Conservation (phyloP, 2,113 vertebrate genomes). For the Cervus canadensis region DNA sequence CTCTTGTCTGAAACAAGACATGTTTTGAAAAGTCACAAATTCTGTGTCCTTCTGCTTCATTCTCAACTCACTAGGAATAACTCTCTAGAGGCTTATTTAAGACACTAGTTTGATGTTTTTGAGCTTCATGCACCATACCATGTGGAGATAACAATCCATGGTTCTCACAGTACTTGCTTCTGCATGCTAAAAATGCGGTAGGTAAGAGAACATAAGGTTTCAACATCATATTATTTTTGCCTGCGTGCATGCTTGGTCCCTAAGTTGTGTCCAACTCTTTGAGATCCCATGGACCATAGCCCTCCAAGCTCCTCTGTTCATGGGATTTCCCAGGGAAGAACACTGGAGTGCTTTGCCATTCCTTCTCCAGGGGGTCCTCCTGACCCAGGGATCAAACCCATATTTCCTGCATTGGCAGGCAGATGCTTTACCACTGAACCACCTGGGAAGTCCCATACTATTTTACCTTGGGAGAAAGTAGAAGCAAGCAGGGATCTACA, state of each 20-base stretch:
- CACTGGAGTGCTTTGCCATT: neutral
- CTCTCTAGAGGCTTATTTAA: neutral
- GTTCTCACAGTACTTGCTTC: neutral
- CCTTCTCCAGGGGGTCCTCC: neutral
- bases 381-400: neutral
- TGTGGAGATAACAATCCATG: neutral
- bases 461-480: neutral
- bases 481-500: neutral
- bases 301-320: neutral
- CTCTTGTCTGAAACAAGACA: neutral
- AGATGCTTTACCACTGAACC: neutral
- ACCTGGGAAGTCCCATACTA: neutral
- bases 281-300: neutral
- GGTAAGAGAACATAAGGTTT: neutral
- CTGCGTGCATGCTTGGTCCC: neutral
- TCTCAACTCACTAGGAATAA: neutral
- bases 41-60: slow-evolving; percentile 13
- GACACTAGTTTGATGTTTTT: neutral
- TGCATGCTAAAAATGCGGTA: neutral
- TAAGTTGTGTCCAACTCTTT: neutral
- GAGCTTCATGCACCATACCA: neutral
- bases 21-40: neutral
- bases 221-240: neutral
- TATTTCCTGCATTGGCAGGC: neutral
- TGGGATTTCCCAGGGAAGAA: neutral